phyloP scores from a whole-genome alignment of 2,888 invertebrate genomes.

The Drosophila algonquin region DNA sequence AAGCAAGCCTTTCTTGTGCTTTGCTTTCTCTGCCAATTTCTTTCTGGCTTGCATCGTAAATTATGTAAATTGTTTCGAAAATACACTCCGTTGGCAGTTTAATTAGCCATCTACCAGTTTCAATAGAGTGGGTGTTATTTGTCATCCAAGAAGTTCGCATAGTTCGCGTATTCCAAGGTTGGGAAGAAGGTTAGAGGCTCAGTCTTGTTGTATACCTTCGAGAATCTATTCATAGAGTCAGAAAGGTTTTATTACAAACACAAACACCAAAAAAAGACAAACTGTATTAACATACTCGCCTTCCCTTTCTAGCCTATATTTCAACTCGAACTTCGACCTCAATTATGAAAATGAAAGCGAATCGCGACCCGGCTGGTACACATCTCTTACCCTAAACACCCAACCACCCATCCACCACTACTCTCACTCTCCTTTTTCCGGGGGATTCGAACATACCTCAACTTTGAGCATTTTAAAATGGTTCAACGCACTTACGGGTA shows the following conservation, averaged over 20 bases:
- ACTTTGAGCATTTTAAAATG: slow-evolving; percentile 55
- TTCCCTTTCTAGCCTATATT: slow-evolving; percentile 14
- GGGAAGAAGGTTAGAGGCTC: background rate
- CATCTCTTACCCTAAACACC: background rate
- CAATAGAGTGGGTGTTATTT: slow-evolving; percentile 20
- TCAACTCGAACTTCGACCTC: slow-evolving; percentile 36
- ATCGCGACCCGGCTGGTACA: slow-evolving; percentile 18
- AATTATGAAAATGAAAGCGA: slow-evolving; percentile 40
- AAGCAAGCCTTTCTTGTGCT: slow-evolving; percentile 12
- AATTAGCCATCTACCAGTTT: slow-evolving; percentile 30
- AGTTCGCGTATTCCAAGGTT: slow-evolving; percentile 5
- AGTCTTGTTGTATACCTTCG: background rate
- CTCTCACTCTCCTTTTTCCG: slow-evolving; percentile 22
- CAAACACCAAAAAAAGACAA: background rate
- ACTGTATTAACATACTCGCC: slow-evolving; percentile 6
- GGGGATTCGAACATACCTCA: slow-evolving; percentile 57
- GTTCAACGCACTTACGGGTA: slow-evolving; percentile 69
- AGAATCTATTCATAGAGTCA: background rate
- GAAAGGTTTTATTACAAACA: too few relatives aligned
- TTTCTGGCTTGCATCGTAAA: slow-evolving; percentile 61
- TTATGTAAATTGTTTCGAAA: slow-evolving; percentile 64
- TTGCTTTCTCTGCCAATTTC: slow-evolving; percentile 32
- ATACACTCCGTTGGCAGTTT: slow-evolving; percentile 57
- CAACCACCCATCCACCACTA: slow-evolving; percentile 6
- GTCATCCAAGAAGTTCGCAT: slow-evolving; percentile 8